Percentiles rank a stretch among this genome's conserved stretches.
phyloP scores from a whole-genome alignment of 1,140 invertebrate species.

The Prorops nasuta region DNA sequence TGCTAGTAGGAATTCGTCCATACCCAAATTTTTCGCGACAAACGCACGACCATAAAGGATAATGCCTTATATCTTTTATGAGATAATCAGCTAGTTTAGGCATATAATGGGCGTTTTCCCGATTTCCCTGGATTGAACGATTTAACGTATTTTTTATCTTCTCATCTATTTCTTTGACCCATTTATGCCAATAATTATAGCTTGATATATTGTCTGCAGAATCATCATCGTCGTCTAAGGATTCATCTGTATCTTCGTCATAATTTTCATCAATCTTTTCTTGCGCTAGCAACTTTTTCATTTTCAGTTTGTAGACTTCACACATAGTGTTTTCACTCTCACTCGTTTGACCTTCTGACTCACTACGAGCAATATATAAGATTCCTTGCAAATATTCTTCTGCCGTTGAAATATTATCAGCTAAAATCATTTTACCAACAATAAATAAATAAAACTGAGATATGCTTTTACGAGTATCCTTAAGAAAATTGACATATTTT shows the following conservation, averaged over 20 bases:
- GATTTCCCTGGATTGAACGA: slow-evolving; percentile 4
- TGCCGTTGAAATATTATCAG: not conserved
- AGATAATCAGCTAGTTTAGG: slow-evolving; percentile 8
- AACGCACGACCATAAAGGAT: slow-evolving; percentile 20
- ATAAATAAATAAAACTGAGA: not conserved
- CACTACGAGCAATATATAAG: slow-evolving; percentile 2
- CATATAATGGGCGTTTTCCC: slow-evolving; percentile 3
- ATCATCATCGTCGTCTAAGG: not conserved
- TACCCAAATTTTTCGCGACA: slow-evolving; percentile 15
- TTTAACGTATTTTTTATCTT: not conserved
- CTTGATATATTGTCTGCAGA: not conserved
- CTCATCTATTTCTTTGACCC: slow-evolving; percentile 3
- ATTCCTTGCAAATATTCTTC: not conserved
- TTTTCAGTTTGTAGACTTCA: not conserved
- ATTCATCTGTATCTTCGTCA: not conserved
- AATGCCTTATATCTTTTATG: slow-evolving; percentile 8
- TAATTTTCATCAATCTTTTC: not conserved
- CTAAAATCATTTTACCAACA: slow-evolving; percentile 4
- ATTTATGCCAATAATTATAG: slow-evolving; percentile 1
- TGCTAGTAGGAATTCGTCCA: slow-evolving; percentile 22
- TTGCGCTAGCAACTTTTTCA: not conserved
- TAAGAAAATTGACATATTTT: slow-evolving; percentile 3
- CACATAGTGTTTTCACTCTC: not conserved
- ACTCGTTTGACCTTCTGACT: slow-evolving; percentile 1
- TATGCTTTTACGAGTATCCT: not conserved